Evolutionary conservation across 2,888 invertebrate genomes (phyloP), one percentile per base, ranked within the genome.

Genomic region (Dinocampus coccinellae): DNA sequence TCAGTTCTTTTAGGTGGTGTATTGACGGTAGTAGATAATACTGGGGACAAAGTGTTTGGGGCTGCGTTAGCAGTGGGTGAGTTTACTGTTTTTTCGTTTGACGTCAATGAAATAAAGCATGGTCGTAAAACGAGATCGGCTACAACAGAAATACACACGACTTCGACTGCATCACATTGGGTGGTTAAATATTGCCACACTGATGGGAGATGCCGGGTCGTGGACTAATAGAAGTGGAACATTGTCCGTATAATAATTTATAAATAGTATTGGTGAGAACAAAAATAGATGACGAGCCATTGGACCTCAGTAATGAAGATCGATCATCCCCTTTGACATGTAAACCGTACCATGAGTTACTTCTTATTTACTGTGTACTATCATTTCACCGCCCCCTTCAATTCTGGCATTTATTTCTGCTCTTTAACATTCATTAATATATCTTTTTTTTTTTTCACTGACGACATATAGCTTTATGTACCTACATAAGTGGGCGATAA

Each of bases 151-250:
- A 80, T 80, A 80, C 76, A 78, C 75, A 57, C 57, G 24, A 34
- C 58, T 63, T n/a, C 29, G 76, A 78, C 76, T 78, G 75, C 78
- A 79, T 76, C 76, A 72, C 75, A 76, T 76, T 76, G 77, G 76
- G 76, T 76, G 77, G 77, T 77, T 78, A 79, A 78, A 80, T 78
- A 78, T 79, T 75, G 75, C 75, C 77, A 76, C 77, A 78, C 78
- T 70, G 76, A 76, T 77, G 77, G 76, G 61, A 39, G 53, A 75
- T 77, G 74, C 76, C 70, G 76, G 73, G 70, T 73, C 73, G 72
- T 75, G 75, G 75, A 77, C 75, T 75, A 80, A 82, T 84, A 82
- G 80, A 85, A 84, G 83, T 85, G 79, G 84, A 83, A 83, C 84
- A 81, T 84, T 84, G 82, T 84, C 80, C 81, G 79, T 82, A 79